Base-by-base conservation (phyloP, 2,113 vertebrate species). In the Alaudala cheleensis region DNA sequence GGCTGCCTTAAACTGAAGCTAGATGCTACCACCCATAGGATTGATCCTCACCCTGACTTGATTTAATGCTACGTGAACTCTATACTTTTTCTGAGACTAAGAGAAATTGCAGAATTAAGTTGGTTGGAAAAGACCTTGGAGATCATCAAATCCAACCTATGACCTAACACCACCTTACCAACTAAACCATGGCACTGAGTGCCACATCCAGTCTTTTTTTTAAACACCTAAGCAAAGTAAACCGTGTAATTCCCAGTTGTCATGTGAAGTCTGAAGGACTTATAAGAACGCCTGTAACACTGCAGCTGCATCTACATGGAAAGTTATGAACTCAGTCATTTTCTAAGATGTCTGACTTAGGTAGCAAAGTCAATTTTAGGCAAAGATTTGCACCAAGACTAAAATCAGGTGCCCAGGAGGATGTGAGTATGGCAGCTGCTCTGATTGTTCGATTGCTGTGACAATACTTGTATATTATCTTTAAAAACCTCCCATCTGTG, bases 11-110 rank as follows among this genome's bases (percentile, higher is more conserved):
- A 81, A 73, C 39, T 57, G 33, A 67, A 95, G 89, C 57, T 60
- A 45, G 72, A 64, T 96, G 83, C 91, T 97, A 94, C 91, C 92
- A 93, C 89, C 95, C 69, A 45, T 60, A 86, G 94, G 94, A 65
- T 28, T 65, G 60, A 47, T 64, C 31, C 53, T 47, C 24, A 37
- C 42, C 28, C 28, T 62, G 64, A 72, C 81, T 54, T 66, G 26
- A 34, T 65, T 70, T 42, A 31, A 21, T 70, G 34, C 25, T 19
- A 14, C 5, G 40, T 67, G 33, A 85, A 60, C 29, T 76, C 10
- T 9, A 0, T 14, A 11, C 10, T 49, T 69, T 44, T 82, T 39
- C 62, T 71, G 42, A 65, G 14, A 45, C 54, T 17, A 37, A 12
- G 5, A 34, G 42, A 65, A 65, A 22, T 73, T 0, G 0, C n/a